Evolutionary conservation across 1,140 invertebrate species (phyloP), one percentile per base, ranked within the genome.

Genomic region (Vollenhovia emeryi): DNA sequence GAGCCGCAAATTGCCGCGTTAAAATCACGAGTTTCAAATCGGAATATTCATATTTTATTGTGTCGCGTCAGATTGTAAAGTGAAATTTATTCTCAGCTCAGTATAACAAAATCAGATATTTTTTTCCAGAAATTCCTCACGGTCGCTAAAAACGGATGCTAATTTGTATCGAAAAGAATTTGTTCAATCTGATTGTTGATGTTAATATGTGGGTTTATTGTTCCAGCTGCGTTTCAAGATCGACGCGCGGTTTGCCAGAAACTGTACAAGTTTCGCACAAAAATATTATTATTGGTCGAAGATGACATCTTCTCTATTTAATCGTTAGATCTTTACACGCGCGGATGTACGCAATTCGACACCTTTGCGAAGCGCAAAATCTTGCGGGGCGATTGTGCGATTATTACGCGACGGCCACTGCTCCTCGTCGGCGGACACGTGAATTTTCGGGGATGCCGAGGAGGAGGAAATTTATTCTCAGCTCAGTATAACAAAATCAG

Each of bases 391-490:
- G 36, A 68, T 36, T 27, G n/a, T n/a, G 62, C 75, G 24, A 57
- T 55, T 15, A 3, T 73, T 60, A 30, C 13, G 21, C n/a, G 3
- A 21, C 7, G 7, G n/a, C 36, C 9, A 8, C 27, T 33, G 18
- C n/a, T 79, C 50, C 52, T n/a, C 21, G 11, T 68, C 30, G 43
- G 43, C 52, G 24, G 24, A 57, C 33, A 40, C 50, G n/a, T 57
- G 18, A 15, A 24, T 55, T 82, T 79, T 79, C n/a, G 40, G 24
- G 40, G 64, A 80, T 43, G 71, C 15, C 6, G 80, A 48, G 27
- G 9, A 48, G 40, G n/a, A n/a, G n/a, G 24, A 52, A 33, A 33
- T 57, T 57, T 55, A 36, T 55, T 36, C 13, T 8, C 21, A 21
- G 30, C 52, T 55, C 3, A 73, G 9, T 9, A 55, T 8, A 24